Conservation (phyloP, 2,888 invertebrate genomes). For the Lasiommata megera region DNA sequence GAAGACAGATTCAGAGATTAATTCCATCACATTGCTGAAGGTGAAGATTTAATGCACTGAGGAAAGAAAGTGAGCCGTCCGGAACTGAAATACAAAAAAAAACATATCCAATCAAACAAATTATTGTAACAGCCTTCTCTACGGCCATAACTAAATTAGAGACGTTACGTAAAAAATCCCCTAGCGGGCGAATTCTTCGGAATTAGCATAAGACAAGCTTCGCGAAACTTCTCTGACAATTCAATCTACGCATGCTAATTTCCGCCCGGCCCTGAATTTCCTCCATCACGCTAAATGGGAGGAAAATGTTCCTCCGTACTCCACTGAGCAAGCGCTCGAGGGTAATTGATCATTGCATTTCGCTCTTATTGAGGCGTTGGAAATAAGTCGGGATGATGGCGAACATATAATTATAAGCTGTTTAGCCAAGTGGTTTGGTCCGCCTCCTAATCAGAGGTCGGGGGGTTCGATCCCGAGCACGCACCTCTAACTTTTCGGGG, state of each 20-base stretch:
- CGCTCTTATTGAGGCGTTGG: constrained; percentile 2
- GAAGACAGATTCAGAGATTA: too few relatives aligned
- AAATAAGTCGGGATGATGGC: not conserved
- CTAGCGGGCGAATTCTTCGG: constrained; percentile 23
- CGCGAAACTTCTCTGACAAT: constrained; percentile 42
- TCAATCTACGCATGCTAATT: constrained; percentile 50
- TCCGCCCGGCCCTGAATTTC: constrained; percentile 25
- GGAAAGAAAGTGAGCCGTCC: too few relatives aligned
- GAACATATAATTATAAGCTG: too few relatives aligned
- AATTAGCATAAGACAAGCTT: constrained; percentile 40
- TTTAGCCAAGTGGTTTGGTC: too few relatives aligned
- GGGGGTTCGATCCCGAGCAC: too few relatives aligned
- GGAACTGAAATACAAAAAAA: too few relatives aligned
- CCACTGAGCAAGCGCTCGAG: constrained; percentile 3
- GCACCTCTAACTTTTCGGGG: too few relatives aligned
- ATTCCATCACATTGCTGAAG: too few relatives aligned
- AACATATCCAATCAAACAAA: too few relatives aligned
- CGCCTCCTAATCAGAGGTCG: too few relatives aligned
- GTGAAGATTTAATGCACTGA: too few relatives aligned
- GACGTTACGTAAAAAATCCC: constrained; percentile 26
- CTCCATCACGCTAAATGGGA: constrained; percentile 32
- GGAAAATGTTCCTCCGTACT: constrained; percentile 7
- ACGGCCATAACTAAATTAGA: constrained; percentile 28
- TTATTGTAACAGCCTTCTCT: not conserved
- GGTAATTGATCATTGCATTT: constrained; percentile 12